Evolutionary conservation across 2,113 vertebrate genomes (phyloP), one percentile per base, ranked within the genome.

Genomic region (Nycticorax nycticorax): DNA sequence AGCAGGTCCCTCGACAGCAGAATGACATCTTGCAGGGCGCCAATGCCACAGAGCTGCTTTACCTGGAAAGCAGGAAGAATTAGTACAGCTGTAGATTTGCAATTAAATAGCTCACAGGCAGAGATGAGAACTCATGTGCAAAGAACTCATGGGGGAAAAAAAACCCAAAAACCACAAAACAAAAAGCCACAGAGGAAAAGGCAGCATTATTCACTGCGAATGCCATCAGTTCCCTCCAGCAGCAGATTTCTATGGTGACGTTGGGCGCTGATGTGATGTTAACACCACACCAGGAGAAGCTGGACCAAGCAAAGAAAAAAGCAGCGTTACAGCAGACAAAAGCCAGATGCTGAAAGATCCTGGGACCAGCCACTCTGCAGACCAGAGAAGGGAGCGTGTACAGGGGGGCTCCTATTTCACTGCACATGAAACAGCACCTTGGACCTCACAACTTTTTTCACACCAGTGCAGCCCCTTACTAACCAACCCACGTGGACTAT

Each of bases 31-130:
- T 72, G 89, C 72, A 47, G 95, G 89, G 92, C 32, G 60, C 68
- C 18, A 3, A 22, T 0, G 10, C 14, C 56, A 14, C 0, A 4
- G 56, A 84, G 85, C 63, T 64, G 85, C 85, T 98, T 97, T 97
- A 98, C 98, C 98, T 98, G 88, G 77, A 90, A 91, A 93, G 45
- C 39, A 96, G n/a, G 4, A 32, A 91, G 39, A 93, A 77, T 98
- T n/a, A 96, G 63, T 20, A 73, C 43, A 55, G 67, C 37, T 73
- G 26, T 23, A 77, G 77, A 55, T 53, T 32, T 71, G 45, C 53
- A 87, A 53, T 83, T 84, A 48, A 90, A 82, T 26, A 90, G 64
- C 74, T 83, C 32, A 59, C 11, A 74, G 74, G 37, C 68, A 93
- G 74, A 88, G 63, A 82, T 24, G 26, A 94, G 28, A 95, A 87